These are phyloP conservation scores for Bombycilla garrulus DNA, from an alignment of 2,113 vertebrate genomes.

Conservation along the genomic window DNA sequence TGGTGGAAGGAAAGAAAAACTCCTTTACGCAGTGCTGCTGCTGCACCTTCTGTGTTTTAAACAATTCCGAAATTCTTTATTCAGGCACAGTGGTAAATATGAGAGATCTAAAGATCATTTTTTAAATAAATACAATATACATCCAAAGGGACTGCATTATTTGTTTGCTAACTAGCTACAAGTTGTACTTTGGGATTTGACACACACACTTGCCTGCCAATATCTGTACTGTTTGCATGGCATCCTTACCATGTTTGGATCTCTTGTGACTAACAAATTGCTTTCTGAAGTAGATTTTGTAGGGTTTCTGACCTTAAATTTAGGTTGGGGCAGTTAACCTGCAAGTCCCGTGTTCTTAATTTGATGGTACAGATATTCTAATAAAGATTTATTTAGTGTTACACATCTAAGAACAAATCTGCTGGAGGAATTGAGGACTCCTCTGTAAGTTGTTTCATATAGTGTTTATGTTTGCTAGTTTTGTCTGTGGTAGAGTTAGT, in stretches of 20 bases:
- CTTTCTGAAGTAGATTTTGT: neutral
- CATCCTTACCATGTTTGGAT: neutral
- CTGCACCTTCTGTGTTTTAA: neutral
- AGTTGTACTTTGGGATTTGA: neutral
- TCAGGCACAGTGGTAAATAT: neutral
- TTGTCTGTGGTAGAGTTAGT: neutral
- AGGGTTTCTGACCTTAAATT: neutral
- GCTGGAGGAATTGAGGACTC: neutral
- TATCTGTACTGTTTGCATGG: neutral
- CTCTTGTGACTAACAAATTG: neutral
- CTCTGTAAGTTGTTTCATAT: neutral
- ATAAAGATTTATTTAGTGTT: neutral
- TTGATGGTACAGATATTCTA: neutral
- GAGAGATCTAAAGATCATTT: neutral
- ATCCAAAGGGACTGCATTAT: neutral
- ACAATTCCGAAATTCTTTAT: neutral
- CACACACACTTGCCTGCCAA: no score
- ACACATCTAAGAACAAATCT: neutral
- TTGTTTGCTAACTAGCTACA: neutral
- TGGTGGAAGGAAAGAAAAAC: neutral
- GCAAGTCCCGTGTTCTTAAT: neutral
- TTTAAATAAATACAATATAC: neutral
- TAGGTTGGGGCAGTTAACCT: neutral
- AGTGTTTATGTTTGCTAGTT: neutral
- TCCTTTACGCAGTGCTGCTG: neutral